Base-by-base conservation (phyloP, 2,888 invertebrate species). In the Acronicta leporina region DNA sequence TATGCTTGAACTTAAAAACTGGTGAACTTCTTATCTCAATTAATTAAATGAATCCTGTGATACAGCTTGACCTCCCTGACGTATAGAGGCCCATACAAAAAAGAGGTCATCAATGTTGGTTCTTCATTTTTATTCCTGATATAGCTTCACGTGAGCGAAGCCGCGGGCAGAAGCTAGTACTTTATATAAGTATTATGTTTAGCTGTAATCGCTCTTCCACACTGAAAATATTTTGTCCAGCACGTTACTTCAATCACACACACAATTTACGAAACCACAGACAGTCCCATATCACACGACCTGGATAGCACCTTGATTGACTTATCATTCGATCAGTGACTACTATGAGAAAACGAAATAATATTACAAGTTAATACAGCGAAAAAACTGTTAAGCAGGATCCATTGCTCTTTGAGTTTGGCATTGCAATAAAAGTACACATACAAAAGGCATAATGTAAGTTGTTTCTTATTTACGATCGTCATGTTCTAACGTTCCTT, bases 301-400 rank as follows among this genome's bases (percentile, higher is more conserved):
- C 74, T 72, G 73, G 67, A 74, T 77, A 76, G 43, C 68, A 68
- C 66, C 80, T 80, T 86, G 88, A 88, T 88, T 90, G 91, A 91
- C 88, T 90, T 90, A 92, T 91, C 91, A 74, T 71, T 71, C 43
- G 63, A 82, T 77, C 45, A 66, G 50, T 43, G 25, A 51, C 59
- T 68, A 57, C 59, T 42, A 61, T 30, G 48, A 54, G 13, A 65
- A 55, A 41, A 51, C 44, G 47, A 48, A 45, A 54, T 30, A 15
- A 44, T 38, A 41, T 35, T 47, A 48, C 25, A n/a, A 10, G 8
- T 38, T 33, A 62, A 16, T 14, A 3, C 5, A 35, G 5, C 33
- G 33, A 47, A 10, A 30, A 7, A 27, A 20, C 20, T 20, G 4
- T 20, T n/a, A 5, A 4, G 38, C 40, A 6, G 14, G 8, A 50